These are phyloP conservation scores for Hetaerina titia DNA, from an alignment of 2,888 invertebrate genomes.

Conservation along the genomic window DNA sequence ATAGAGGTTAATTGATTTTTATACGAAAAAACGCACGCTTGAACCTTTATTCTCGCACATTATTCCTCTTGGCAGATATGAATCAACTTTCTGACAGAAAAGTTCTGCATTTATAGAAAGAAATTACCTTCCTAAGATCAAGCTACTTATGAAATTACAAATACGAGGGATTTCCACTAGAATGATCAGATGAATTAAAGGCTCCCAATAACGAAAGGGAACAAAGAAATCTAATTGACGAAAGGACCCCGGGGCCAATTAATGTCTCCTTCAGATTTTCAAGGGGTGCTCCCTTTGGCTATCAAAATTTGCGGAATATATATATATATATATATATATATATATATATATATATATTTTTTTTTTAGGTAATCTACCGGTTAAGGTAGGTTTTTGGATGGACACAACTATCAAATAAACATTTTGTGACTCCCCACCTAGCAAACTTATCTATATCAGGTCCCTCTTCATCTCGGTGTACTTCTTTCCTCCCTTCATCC, in stretches of 20 bases:
- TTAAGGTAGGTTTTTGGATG: too few species aligned
- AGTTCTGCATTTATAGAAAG: background rate
- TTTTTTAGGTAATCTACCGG: too few species aligned
- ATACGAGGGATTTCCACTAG: background rate
- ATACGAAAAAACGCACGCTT: too few species aligned
- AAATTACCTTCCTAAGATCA: background rate
- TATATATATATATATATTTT: too few species aligned
- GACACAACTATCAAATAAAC: too few species aligned
- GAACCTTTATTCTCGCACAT: background rate
- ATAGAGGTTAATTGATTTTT: too few species aligned
- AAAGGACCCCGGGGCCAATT: background rate
- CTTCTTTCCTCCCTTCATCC: too few species aligned
- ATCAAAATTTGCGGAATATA: background rate
- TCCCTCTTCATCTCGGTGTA: too few species aligned
- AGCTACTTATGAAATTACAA: background rate
- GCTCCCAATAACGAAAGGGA: background rate
- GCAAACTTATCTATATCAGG: too few species aligned
- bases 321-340: background rate
- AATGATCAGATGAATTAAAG: background rate
- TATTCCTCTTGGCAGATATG: background rate
- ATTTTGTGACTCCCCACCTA: too few species aligned
- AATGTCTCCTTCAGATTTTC: background rate
- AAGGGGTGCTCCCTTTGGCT: background rate
- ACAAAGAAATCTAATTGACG: background rate
- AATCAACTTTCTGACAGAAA: background rate